Evolutionary conservation across 2,888 invertebrate genomes (phyloP).

Genomic region (Reticulitermes lucifugus): DNA sequence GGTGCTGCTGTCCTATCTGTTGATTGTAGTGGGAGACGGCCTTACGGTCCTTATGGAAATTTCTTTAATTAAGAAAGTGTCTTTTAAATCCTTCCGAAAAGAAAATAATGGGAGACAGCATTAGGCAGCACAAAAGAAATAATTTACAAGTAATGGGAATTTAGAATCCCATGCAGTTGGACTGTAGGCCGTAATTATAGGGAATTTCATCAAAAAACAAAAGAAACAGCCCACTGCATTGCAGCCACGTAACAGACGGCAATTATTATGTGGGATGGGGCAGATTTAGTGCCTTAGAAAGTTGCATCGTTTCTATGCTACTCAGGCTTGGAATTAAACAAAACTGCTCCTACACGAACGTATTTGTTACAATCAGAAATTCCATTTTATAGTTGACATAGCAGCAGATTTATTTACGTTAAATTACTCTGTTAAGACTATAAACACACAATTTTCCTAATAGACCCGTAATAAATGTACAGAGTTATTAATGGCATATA

Average conservation of each 20-base stretch:
- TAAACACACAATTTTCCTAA: too few relatives aligned
- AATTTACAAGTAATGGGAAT: constrained; percentile 41
- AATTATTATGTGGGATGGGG: constrained; percentile 21
- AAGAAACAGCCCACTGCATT: constrained; percentile 13
- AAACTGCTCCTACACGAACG: too few relatives aligned
- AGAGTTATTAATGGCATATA: too few relatives aligned
- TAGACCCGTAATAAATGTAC: too few relatives aligned
- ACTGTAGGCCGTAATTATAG: constrained; percentile 26
- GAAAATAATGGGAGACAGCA: constrained; percentile 35
- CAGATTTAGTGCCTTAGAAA: background rate
- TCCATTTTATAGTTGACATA: too few relatives aligned
- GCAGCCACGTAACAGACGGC: background rate
- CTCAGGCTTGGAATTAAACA: too few relatives aligned
- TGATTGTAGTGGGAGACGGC: background rate
- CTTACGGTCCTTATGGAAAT: constrained; percentile 48
- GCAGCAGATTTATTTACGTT: too few relatives aligned
- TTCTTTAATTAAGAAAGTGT: constrained; percentile 51
- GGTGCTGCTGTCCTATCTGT: background rate
- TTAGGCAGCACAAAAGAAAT: constrained; percentile 36
- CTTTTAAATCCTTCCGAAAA: constrained; percentile 47
- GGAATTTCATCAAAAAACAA: constrained; percentile 38
- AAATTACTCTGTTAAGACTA: too few relatives aligned
- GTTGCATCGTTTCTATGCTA: background rate
- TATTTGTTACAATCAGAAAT: too few relatives aligned
- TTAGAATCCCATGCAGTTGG: background rate